Percentiles rank a stretch among this genome's conserved stretches.
Conservation (phyloP, 1,140 invertebrate species). For the Orussus abietinus region DNA sequence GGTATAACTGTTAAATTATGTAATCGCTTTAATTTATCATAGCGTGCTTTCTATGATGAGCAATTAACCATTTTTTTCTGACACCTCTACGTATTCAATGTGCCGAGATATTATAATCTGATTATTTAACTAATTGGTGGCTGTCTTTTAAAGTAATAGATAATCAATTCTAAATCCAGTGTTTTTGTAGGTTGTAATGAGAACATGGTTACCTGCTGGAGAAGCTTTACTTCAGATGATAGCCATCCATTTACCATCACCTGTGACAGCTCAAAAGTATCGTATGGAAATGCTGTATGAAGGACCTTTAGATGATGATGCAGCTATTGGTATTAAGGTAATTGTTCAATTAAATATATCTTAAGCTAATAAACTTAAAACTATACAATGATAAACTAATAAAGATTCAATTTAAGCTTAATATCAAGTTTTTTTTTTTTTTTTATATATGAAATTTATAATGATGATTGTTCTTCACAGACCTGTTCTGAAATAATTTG, state of each 20-base stretch:
- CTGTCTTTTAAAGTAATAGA: constrained; percentile 3
- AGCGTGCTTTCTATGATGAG: constrained; percentile 36
- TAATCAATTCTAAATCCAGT: not conserved
- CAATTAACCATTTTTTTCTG: constrained; percentile 39
- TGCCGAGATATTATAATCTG: constrained; percentile 37
- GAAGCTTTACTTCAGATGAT: constrained; percentile 99
- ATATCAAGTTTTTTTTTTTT: constrained; percentile 2
- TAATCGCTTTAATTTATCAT: constrained; percentile 1
- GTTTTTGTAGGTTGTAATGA: constrained; percentile 80
- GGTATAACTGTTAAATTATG: constrained; percentile 36
- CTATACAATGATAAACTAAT: too few relatives aligned
- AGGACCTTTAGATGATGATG: constrained; percentile 96
- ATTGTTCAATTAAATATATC: constrained; percentile 12
- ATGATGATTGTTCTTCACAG: constrained; percentile 50
- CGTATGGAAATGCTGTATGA: constrained; percentile 99
- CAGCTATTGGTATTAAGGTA: constrained; percentile 83
- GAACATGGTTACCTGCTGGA: constrained; percentile 98
- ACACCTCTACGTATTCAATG: constrained; percentile 48
- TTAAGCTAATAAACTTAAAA: too few relatives aligned
- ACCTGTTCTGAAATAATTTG: constrained; percentile 49
- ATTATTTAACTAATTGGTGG: constrained; percentile 8
- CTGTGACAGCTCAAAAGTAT: constrained; percentile 98
- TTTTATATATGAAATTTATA: not conserved
- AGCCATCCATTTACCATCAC: constrained; percentile 98
- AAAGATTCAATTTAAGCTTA: too few relatives aligned